Base-by-base conservation (phyloP, 2,797 vertebrate genomes). In the Momotus momota region DNA sequence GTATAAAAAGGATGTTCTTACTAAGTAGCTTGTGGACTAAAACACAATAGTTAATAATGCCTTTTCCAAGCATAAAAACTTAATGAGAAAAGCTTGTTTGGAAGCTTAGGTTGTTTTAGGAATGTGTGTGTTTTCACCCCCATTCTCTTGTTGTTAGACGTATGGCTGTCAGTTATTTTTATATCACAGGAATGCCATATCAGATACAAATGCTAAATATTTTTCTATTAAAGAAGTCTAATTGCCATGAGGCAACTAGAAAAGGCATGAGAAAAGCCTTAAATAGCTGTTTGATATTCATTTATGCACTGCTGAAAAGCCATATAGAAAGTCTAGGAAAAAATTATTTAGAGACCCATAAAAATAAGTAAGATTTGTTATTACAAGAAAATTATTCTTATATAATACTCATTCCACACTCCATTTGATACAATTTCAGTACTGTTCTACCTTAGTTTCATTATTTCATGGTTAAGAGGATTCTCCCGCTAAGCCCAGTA, bases 341-440 rank as follows among this genome's bases (percentile, higher is more conserved):
- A 91, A 93, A 90, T 92, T 95, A 93, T 94, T 96, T 91, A 85
- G 66, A 90, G 60, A 57, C n/a, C 41, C 41, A 82, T 95, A 93
- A 94, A 94, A 96, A 90, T 86, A 93, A 95, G 78, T 86, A 86
- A 90, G 90, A 88, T 86, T 94, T 94, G 90, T 89, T 93, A 72
- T 96, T 93, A 72, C 33, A 86, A 90, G 84, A 57, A 94, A 73
- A 78, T 90, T 31, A 9, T 81, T 96, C 67, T 87, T 89, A 57
- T 45, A 9, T 87, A 89, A 94, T 95, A 75, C 41, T 87, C 49
- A 89, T 95, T 95, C 83, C 92, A 91, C 88, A 86, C 79, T 88
- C 81, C 90, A 95, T 95, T 96, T 94, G 86, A 33, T 88, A 73
- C 62, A 71, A 67, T 94, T 95, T 90, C 55, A 75, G 40, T 65